Percentiles rank a stretch among this genome's conserved stretches.
phyloP scores from a whole-genome alignment of 2,797 vertebrate genomes.

The Octomys mimax region DNA sequence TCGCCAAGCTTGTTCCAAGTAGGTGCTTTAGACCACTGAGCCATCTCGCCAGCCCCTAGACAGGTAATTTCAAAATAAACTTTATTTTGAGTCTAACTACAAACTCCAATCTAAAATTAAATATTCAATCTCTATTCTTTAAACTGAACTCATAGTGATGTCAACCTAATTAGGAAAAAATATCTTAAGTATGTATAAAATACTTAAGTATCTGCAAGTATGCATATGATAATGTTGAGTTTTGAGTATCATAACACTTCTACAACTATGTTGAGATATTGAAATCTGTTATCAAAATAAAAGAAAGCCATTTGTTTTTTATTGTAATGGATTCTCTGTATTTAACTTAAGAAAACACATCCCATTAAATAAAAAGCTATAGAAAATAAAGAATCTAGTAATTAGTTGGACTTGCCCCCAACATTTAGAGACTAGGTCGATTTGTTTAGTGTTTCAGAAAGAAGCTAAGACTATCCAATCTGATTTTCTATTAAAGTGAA shows the following conservation, averaged over 20 bases:
- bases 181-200: not conserved
- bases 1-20: too few relatives aligned
- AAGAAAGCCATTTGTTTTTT: constrained; percentile 45
- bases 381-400: constrained; percentile 41
- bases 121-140: constrained; percentile 50
- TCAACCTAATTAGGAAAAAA: constrained; percentile 38
- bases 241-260: constrained; percentile 27
- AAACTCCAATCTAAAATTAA: constrained; percentile 66
- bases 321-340: constrained; percentile 12
- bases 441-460: constrained; percentile 63
- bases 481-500: constrained; percentile 66
- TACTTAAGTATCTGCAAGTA: not conserved
- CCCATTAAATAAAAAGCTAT: constrained; percentile 37
- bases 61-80: constrained; percentile 75
- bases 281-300: constrained; percentile 50
- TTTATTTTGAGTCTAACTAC: constrained; percentile 78
- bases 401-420: constrained; percentile 51
- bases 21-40: too few relatives aligned
- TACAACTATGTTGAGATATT: constrained; percentile 7
- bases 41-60: too few relatives aligned
- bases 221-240: constrained; percentile 21
- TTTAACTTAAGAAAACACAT: constrained; percentile 49
- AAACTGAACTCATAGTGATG: constrained; percentile 58
- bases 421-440: constrained; percentile 16
- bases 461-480: constrained; percentile 30